Evolutionary conservation across 2,113 vertebrate genomes (phyloP), one percentile per base, ranked within the genome.

Genomic region (Thermophis baileyi): DNA sequence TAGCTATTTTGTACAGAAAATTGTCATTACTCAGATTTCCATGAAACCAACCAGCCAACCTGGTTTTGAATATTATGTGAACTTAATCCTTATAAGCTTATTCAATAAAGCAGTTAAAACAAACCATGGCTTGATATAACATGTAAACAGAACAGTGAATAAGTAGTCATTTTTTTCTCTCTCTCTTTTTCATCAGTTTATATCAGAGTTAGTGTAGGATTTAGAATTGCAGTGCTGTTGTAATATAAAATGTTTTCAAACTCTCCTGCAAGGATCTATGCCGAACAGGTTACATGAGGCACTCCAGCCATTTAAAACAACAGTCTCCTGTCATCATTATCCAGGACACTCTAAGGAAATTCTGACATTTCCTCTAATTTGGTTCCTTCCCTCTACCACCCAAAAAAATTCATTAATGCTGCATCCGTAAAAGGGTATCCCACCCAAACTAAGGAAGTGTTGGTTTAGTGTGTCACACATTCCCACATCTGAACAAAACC

Each of bases 271-370:
- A 20, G 30, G 10, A 94, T 91, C 91, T 94, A 91, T 94, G 89
- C 90, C 89, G 93, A 54, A 93, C 20, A 53, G 89, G 91, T 40
- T 94, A 92, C 27, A 88, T 93, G 93, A 96, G 90, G 94, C 94
- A 94, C 89, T 60, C 57, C 20, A 85, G 91, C 90, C 95, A 95
- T 95, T 81, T 93, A 49, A 86, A 95, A 87, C 6, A 94, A 94
- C 47, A 94, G 87, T 63, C 94, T 95, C 94, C 94, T 97, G 95
- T 94, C 24, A 51, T 95, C 95, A 96, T 9, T 46, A 92, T 89
- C 24, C 87, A 94, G 91, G 90, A 91, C 49, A 3, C 1, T 89
- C 90, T 51, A 87, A 95, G 85, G 94, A 87, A 91, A 96, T 96
- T 94, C 94, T 95, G 0, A 25, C 74, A 50, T 60, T 94, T 88